Conservation (phyloP, 2,797 vertebrate species). For the Anabacerthia variegaticeps region DNA sequence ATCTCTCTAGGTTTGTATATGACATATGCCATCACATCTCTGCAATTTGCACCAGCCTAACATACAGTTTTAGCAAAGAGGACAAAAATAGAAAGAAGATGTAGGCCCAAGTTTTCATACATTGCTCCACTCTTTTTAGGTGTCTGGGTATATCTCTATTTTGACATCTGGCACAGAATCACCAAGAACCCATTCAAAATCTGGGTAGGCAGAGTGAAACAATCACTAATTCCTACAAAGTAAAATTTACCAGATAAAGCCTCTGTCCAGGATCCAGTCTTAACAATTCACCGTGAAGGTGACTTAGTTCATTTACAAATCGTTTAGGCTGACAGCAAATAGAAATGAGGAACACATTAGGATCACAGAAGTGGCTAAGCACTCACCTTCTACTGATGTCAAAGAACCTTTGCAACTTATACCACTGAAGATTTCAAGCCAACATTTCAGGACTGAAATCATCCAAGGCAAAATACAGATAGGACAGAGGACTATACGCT, state of each 20-base stretch:
- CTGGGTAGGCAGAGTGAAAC: neutral
- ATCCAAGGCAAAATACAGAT: neutral
- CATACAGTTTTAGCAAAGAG: neutral
- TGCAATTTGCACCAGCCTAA: neutral
- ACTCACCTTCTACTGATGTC: neutral
- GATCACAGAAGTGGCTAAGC: neutral
- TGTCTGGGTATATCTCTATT: neutral
- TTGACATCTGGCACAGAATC: neutral
- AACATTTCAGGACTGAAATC: neutral
- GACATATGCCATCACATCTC: neutral
- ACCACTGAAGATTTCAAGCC: neutral
- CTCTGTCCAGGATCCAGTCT: neutral
- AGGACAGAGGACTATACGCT: neutral
- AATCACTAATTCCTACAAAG: neutral
- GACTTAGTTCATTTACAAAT: neutral
- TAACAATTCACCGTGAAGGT: neutral
- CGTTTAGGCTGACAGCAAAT: neutral
- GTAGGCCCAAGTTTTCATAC: neutral
- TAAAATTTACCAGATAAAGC: neutral
- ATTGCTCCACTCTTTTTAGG: neutral
- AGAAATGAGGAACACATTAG: neutral
- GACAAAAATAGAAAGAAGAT: neutral
- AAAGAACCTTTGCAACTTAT: neutral
- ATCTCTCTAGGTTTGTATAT: neutral
- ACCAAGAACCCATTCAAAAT: neutral